Evolutionary conservation across 1,140 invertebrate species (phyloP).

Genomic region (Arctopsyche grandis): DNA sequence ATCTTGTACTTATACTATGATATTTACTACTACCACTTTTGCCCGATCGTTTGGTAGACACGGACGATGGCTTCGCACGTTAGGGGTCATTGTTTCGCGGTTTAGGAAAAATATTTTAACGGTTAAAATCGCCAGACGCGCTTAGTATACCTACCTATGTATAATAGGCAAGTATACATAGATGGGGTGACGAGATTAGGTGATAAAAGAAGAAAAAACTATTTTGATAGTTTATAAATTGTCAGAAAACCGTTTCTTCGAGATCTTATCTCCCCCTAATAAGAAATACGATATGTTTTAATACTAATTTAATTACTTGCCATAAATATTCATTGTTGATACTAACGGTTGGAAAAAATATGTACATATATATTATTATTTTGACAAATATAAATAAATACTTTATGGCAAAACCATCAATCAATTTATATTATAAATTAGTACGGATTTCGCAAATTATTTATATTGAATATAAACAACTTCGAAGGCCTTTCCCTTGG

Average conservation of each 20-base stretch:
- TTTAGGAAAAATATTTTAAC: slow-evolving; percentile 9
- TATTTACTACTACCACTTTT: neutral
- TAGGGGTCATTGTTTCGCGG: slow-evolving; percentile 27
- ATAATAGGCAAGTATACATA: neutral
- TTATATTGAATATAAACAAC: too few species aligned
- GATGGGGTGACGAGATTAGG: neutral
- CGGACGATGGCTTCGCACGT: neutral
- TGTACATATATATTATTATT: too few species aligned
- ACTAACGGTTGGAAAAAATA: too few species aligned
- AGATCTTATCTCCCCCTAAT: neutral
- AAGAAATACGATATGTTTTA: neutral
- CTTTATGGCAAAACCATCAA: too few species aligned
- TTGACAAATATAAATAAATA: too few species aligned
- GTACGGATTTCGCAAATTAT: too few species aligned
- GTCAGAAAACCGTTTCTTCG: neutral
- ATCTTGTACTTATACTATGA: neutral
- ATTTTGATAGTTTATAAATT: neutral
- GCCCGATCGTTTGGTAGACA: neutral
- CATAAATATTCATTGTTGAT: too few species aligned
- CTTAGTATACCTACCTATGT: neutral
- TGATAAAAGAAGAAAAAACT: neutral
- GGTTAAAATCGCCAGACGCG: neutral
- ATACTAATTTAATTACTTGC: too few species aligned
- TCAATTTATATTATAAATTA: too few species aligned
- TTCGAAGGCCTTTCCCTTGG: too few species aligned